Evolutionary conservation across 2,888 invertebrate species (phyloP), one percentile per base, ranked within the genome.

Genomic region (Crepidodera aurea): DNA sequence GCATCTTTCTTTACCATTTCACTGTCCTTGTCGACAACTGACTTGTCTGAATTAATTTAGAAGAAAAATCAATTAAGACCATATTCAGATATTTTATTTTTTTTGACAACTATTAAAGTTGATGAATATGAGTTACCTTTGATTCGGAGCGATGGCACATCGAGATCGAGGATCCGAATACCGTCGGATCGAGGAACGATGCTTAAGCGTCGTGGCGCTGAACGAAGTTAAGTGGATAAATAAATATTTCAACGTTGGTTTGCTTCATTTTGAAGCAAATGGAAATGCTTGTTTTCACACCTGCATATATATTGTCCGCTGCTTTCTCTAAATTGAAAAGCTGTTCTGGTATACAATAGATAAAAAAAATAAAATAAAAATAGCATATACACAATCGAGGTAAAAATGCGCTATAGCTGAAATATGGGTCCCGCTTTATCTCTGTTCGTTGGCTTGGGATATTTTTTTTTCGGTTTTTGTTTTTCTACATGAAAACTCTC

Each of bases 201-300:
- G 62, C 58, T 40, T 29, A 55, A 60, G 40, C 15, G 18, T 10
- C 56, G 61, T 63, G 65, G 59, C 68, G 67, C 66, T 67, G 64
- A 69, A 69, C 72, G 72, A 54, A 42, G 32, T 71, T 74, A 75
- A 77, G 75, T 75, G 75, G 73, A 74, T 75, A 73, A 75, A 76
- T 76, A 75, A 77, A 77, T 76, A 75, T 74, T 75, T 73, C 72
- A 72, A 66, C 65, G 69, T 67, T 62, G 71, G 72, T 73, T 74
- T 72, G 69, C 69, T 71, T 68, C 70, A 68, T 70, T 73, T 72
- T 72, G 66, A 67, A 73, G 70, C 71, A 73, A 73, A 75, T 73
- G 72, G 73, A 71, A 72, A 69, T 60, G 71, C 68, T 67, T 69
- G 70, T 68, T 68, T 69, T 71, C 68, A 66, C 71, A 71, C 70